Conservation (phyloP, 2,113 vertebrate genomes). For the Neolamprologus cancellatus region DNA sequence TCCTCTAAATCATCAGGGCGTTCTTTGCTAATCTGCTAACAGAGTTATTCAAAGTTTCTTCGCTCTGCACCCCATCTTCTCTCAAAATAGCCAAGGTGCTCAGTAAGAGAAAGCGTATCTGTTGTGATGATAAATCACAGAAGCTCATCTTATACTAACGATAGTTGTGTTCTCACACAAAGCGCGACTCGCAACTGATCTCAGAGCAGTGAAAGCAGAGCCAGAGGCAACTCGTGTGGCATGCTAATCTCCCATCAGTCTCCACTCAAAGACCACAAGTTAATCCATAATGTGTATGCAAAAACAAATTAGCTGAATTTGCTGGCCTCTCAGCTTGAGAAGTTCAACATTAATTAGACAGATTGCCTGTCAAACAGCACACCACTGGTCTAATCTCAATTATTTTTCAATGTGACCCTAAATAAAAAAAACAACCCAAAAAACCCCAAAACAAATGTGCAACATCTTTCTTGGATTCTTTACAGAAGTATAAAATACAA, state of each 20-base stretch:
- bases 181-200: fast-evolving
- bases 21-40: background rate
- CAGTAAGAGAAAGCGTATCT: background rate
- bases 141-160: fast-evolving
- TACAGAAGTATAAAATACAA: background rate
- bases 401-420: background rate
- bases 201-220: background rate
- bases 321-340: background rate
- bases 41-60: background rate
- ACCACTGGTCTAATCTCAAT: background rate
- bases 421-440: background rate
- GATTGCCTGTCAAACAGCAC: fast-evolving
- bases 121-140: fast-evolving
- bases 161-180: background rate
- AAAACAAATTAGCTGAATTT: background rate
- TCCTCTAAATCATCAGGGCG: background rate
- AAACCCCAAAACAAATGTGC: fast-evolving
- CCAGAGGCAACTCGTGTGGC: fast-evolving
- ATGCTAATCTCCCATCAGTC: background rate
- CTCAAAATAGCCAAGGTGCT: background rate
- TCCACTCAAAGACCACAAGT: background rate
- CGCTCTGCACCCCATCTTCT: background rate
- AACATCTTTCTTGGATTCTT: background rate
- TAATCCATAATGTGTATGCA: background rate
- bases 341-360: background rate